These are phyloP conservation scores for Aplodontia rufa DNA, from an alignment of 2,113 vertebrate species.

Conservation along the genomic window DNA sequence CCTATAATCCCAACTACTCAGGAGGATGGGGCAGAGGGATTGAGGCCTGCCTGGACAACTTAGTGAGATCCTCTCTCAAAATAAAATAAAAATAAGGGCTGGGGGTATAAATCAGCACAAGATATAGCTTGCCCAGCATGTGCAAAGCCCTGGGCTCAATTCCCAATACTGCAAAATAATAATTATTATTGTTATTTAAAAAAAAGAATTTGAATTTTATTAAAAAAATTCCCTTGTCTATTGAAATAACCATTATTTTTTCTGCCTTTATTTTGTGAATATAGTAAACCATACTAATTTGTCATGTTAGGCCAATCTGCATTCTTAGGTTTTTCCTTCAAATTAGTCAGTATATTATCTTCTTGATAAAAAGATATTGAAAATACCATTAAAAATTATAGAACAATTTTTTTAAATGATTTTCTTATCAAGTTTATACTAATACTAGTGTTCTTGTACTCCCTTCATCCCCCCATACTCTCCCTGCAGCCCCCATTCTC, in stretches of 20 bases:
- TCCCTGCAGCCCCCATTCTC: neutral
- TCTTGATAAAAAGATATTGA: neutral
- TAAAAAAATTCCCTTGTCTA: neutral
- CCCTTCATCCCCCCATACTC: no score
- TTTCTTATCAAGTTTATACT: neutral
- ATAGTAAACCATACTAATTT: neutral
- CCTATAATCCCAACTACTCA: no score
- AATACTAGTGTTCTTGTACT: neutral
- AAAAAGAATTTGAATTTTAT: neutral
- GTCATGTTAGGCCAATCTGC: neutral
- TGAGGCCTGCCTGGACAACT: no score
- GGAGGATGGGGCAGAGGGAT: neutral
- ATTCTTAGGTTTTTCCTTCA: neutral
- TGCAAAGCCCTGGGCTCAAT: no score
- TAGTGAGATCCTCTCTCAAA: no score
- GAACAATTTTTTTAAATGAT: neutral
- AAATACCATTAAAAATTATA: neutral
- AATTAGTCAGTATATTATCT: neutral
- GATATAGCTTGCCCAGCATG: no score
- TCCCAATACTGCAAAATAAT: neutral
- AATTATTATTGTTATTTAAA: no score
- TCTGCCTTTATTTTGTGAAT: neutral
- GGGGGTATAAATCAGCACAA: no score
- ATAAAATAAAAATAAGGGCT: neutral
- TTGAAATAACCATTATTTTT: neutral